Base-by-base conservation (phyloP, 2,113 vertebrate genomes). In the Python bivittatus region DNA sequence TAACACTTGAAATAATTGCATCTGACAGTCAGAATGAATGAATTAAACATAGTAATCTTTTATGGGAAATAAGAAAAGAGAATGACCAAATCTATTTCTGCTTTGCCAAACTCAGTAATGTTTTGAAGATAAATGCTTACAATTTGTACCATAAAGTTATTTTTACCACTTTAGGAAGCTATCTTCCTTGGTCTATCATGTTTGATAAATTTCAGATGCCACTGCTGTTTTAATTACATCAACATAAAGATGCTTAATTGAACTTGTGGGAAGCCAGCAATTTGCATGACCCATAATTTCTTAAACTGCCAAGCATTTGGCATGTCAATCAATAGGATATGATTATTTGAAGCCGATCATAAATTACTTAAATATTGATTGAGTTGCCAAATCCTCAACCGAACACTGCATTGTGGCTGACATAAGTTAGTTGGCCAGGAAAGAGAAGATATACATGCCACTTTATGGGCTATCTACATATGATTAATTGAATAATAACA, bases 331-430 rank as follows among this genome's bases (percentile, higher is more conserved):
- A 96, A 95, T 94, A 96, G 93, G 93, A 96, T 12, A 3, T 94
- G 93, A 95, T 95, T 96, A 95, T 96, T 95, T 96, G 93, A 96
- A 95, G 48, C 91, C 95, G 90, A 95, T 97, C 87, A 92, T 97
- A 38, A 95, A 96, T 97, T 93, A 93, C 92, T 96, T 96, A 93
- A 61, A 25, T 93, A 96, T 94, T 95, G 95, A 93, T 91, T 94
- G 86, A 93, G 94, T 95, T 44, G 87, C 56, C 86, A 42, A 92
- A 91, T 94, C 52, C 79, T 94, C 89, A 86, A 91, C 91, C 93
- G 29, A 90, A 84, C 90, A 93, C 61, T 88, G 60, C 86, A 92
- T 92, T 93, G 92, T 44, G 94, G 91, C 94, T 54, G 57, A 94
- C 90, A 87, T 95, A 83, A 95, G 58, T 93, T 58, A 84, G 22